Evolutionary conservation across 1,140 invertebrate genomes (phyloP), one percentile per base, ranked within the genome.

Genomic region (Homalodisca vitripennis): DNA sequence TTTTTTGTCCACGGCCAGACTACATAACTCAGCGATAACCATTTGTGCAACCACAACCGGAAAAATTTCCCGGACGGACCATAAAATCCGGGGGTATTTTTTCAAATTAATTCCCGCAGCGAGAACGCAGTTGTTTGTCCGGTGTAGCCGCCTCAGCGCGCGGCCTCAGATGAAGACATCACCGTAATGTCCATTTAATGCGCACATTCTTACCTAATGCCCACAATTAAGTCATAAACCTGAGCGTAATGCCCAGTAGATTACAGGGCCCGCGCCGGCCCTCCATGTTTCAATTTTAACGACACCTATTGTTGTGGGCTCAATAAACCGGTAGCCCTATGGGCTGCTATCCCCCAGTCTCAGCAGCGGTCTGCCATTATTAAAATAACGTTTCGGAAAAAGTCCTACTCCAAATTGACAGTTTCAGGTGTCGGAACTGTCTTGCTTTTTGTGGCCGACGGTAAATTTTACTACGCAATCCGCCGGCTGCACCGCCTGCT

Each of bases 161-260:
- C 10, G 3, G 55, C 48, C 10, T 6, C 55, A 27, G 55, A 60
- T 60, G 55, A 60, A 60, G 55, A 60, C 55, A 60, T 60, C 55
- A 60, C 14, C 55, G 55, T 60, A 60, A 60, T 60, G 55, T n/a
- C 55, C 55, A 29, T 60, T 60, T 60, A 60, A 60, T 60, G 55
- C 24, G 55, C 55, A 60, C 55, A 60, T 60, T 60, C 55, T 60
- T 60, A 13, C 55, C 55, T 60, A 60, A 60, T 60, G 55, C 26
- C 26, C 55, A 60, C 55, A 60, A 60, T 60, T 60, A 60, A 27
- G 55, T 60, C 55, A 24, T 60, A 60, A 60, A 60, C 22, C n/a
- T 6, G 13, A 17, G 2, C 55, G 14, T 60, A 60, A 60, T 60
- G 55, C n/a, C 24, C 55, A 13, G 24, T 26, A 27, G 55, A 60